phyloP scores from a whole-genome alignment of 2,888 invertebrate species.

The Chouioia cunea region DNA sequence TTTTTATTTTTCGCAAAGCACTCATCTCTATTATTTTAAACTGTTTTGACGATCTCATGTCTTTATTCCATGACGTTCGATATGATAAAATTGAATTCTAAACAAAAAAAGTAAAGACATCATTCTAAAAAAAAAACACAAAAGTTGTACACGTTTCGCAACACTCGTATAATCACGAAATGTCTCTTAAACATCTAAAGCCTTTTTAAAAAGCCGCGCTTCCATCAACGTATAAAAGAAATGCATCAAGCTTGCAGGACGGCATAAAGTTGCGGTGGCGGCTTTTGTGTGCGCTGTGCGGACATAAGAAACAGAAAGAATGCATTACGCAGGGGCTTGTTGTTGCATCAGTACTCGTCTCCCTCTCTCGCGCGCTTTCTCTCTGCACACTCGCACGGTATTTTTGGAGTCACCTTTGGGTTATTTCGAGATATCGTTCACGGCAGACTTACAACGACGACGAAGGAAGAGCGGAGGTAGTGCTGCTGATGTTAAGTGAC shows the following conservation, averaged over 20 bases:
- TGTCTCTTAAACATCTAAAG: too few species aligned
- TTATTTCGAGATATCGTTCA: slow-evolving; percentile 35
- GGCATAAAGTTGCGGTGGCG: slow-evolving; percentile 2
- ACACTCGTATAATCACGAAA: too few species aligned
- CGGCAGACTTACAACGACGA: background rate
- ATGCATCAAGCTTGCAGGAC: slow-evolving; percentile 1
- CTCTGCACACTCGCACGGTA: slow-evolving; percentile 5
- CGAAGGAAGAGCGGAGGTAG: slow-evolving; percentile 13
- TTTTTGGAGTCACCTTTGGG: slow-evolving; percentile 35
- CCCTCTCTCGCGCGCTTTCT: background rate
- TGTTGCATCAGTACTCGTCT: slow-evolving; percentile 32
- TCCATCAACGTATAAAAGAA: slow-evolving; percentile 13
- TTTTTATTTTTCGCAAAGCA: too few species aligned
- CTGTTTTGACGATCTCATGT: too few species aligned
- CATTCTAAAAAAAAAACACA: too few species aligned
- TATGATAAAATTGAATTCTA: too few species aligned
- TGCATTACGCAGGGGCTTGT: slow-evolving; percentile 12
- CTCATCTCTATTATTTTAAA: too few species aligned
- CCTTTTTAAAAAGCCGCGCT: background rate
- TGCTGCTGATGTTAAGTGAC: slow-evolving; percentile 20
- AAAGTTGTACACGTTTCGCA: too few species aligned
- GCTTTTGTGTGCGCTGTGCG: too few species aligned
- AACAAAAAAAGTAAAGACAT: too few species aligned
- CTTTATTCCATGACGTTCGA: too few species aligned
- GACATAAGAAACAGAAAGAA: background rate